Percentiles rank a stretch among this genome's conserved stretches.
Conservation (phyloP, 2,797 vertebrate species). For the Phoebastria nigripes region DNA sequence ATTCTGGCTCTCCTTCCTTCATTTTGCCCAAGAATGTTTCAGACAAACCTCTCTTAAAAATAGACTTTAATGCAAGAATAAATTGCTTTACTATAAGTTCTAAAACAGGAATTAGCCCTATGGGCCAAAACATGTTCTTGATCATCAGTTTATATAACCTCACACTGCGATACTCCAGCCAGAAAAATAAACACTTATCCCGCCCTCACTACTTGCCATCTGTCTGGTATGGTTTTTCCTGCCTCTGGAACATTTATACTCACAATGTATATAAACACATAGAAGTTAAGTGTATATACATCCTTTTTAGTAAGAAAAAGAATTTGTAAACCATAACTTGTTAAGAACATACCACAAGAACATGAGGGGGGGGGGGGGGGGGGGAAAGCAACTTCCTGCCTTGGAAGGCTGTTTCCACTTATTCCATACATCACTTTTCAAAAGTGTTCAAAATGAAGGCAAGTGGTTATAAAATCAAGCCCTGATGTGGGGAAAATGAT, state of each 20-base stretch:
- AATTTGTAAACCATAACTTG: background rate
- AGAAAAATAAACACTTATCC: constrained; percentile 42
- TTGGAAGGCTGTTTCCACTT: background rate
- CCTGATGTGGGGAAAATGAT: background rate
- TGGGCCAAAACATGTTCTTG: background rate
- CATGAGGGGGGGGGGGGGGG: accelerated
- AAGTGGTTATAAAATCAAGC: background rate
- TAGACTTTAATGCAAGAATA: background rate
- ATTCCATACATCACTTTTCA: background rate
- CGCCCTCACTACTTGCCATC: background rate
- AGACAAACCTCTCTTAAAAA: background rate
- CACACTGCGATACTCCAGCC: background rate
- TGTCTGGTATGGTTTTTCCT: background rate
- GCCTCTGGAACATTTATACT: background rate
- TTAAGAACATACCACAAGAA: background rate
- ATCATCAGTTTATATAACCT: constrained; percentile 17
- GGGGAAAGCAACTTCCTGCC: background rate
- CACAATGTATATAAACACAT: background rate
- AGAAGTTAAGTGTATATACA: background rate
- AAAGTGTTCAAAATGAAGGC: background rate
- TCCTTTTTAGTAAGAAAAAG: background rate
- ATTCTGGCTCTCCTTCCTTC: background rate
- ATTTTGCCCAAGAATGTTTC: background rate
- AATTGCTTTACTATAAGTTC: background rate
- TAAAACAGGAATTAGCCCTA: background rate